A percentile compares a stretch with the other conserved stretches of the same genome.
These are phyloP conservation scores for Rhabdornis inornatus DNA, from an alignment of 2,113 vertebrate species.

Conservation along the genomic window DNA sequence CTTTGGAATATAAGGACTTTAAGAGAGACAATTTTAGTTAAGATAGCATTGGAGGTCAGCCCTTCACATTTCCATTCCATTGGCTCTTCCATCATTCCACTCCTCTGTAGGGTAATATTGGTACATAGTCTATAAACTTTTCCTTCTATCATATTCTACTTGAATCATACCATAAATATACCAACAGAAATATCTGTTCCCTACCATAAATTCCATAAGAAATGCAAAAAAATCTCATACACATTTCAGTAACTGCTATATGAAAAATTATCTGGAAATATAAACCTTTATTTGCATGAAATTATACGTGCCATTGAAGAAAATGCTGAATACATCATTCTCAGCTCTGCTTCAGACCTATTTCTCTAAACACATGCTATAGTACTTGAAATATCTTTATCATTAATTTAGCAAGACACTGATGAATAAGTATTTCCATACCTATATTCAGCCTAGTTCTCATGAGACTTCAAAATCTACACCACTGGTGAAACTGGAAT, in stretches of 20 bases:
- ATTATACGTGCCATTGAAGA: background rate
- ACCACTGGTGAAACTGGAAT: background rate
- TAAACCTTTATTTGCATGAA: background rate
- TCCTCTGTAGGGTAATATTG: background rate
- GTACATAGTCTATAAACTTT: background rate
- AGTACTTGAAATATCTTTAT: background rate
- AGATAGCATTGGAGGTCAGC: background rate
- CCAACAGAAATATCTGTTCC: background rate
- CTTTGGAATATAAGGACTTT: background rate
- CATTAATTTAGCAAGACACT: background rate
- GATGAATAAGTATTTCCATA: background rate
- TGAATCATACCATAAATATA: background rate
- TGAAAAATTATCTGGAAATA: background rate
- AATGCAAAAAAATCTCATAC: background rate
- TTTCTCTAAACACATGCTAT: background rate
- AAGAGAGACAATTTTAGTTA: constrained; percentile 11
- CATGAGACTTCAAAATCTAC: background rate
- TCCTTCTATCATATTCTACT: background rate
- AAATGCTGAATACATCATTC: background rate
- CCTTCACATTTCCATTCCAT: background rate
- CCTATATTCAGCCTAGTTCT: background rate
- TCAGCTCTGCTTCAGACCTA: background rate
- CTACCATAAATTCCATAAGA: background rate
- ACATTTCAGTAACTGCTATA: background rate
- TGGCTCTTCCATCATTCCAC: background rate